Percentiles rank a stretch among this genome's conserved stretches.
Evolutionary conservation across 2,113 vertebrate species (phyloP).

Genomic region (Danionella cerebrum): DNA sequence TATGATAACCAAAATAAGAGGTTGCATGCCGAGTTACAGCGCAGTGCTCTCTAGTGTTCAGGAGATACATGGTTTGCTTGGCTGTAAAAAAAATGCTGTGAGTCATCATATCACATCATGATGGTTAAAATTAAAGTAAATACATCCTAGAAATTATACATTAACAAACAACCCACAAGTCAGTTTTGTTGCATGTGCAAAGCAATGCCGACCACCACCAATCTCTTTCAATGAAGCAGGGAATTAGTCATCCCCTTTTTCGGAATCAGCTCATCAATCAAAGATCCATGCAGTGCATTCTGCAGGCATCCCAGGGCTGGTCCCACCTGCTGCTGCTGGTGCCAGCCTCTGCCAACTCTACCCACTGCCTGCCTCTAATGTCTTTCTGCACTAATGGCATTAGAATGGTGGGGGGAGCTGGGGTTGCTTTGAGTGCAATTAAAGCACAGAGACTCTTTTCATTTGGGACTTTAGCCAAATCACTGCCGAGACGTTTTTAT

Average conservation of each 20-base stretch:
- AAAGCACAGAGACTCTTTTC: slow-evolving; percentile 1
- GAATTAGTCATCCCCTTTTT: slow-evolving; percentile 43
- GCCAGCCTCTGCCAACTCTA: slow-evolving; percentile 20
- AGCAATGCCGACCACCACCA: slow-evolving; percentile 9
- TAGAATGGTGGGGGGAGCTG: slow-evolving; percentile 9
- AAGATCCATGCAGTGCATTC: slow-evolving; percentile 34
- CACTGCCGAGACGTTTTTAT: background rate
- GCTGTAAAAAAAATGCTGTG: too few relatives aligned
- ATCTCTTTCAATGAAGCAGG: slow-evolving; percentile 31
- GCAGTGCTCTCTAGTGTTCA: too few relatives aligned
- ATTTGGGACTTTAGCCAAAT: slow-evolving; percentile 16
- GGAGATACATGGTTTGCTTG: too few relatives aligned
- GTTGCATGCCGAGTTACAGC: too few relatives aligned
- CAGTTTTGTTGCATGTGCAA: slow-evolving; percentile 1
- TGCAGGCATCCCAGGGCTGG: slow-evolving; percentile 25
- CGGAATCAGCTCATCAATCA: slow-evolving; percentile 48
- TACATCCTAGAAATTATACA: background rate
- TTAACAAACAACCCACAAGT: slow-evolving; percentile 15
- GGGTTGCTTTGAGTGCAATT: background rate
- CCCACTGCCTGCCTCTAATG: slow-evolving; percentile 33
- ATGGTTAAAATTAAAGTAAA: too few relatives aligned
- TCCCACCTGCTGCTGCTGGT: slow-evolving; percentile 38
- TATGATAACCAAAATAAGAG: too few relatives aligned
- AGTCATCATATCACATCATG: too few relatives aligned
- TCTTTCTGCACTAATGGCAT: slow-evolving; percentile 38